Evolutionary conservation across 2,797 vertebrate species (phyloP), one percentile per base, ranked within the genome.

Genomic region (Smutsia gigantea): DNA sequence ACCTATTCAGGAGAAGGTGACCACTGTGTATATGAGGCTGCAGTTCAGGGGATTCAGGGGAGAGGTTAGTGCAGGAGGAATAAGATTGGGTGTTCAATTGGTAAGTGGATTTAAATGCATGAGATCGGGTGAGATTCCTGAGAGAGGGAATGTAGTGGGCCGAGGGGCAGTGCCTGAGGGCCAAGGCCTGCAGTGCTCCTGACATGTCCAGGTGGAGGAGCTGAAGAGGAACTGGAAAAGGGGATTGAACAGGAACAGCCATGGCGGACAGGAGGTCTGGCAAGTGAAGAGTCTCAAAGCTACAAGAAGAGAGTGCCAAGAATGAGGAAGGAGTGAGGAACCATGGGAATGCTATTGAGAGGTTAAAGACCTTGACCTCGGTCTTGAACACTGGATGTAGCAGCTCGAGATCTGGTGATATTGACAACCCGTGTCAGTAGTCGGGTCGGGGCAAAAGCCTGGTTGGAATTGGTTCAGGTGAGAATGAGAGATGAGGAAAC

Each of bases 261-360:
- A 27, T 4, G 17, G 75, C 64, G 27, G 7, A 9, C 2, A 71
- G 23, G 37, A 87, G 57, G 31, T 25, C 31, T 34, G 66, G 46
- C 29, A 61, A 55, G 59, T 14, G 46, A 59, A 21, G 25, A 74
- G 21, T 82, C 31, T 5, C 64, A 84, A 46, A 87, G 63, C 19
- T 42, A 9, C 7, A 15, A 14, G 69, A 64, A 69, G 11, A 64
- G 23, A n/a, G 34, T 46, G 42, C 53, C 11, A 7, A 90, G 37
- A 39, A 59, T 3, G 31, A 90, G 25, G 39, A 46, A 39, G 69
- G 34, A 39, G 37, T 34, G 49, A 55, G 42, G 42, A 74, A 31
- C 25, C 7, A 0, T 17, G 37, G 39, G 31, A n/a, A 25, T 39
- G 1, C n/a, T n/a, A 1, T 39, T 5, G 25, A 55, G 29, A 39